phyloP scores from a whole-genome alignment of 2,888 invertebrate species.

The Azorinus chamasolen region DNA sequence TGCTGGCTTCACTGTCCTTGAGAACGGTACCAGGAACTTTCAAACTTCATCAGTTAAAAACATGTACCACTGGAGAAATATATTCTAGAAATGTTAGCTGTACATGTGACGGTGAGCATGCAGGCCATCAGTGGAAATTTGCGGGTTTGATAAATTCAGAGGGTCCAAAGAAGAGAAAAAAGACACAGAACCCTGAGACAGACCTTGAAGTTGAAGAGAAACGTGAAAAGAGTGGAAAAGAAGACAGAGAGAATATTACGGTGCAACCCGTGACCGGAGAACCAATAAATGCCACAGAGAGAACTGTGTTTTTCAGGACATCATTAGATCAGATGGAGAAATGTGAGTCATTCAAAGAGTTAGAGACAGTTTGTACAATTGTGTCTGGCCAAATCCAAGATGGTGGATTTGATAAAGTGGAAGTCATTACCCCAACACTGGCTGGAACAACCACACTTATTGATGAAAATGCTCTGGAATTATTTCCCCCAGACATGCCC shows the following conservation, averaged over 20 bases:
- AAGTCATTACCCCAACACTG: not conserved
- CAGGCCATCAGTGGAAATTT: conserved; percentile 11
- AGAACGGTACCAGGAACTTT: conserved; percentile 12
- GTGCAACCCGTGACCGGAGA: too few species aligned
- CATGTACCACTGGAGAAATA: conserved; percentile 13
- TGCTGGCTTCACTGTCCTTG: not conserved
- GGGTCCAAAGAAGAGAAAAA: not conserved
- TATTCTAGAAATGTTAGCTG: conserved; percentile 55
- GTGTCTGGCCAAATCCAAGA: not conserved
- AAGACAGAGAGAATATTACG: not conserved
- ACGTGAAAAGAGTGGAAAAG: not conserved
- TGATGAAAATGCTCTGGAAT: conserved; percentile 2
- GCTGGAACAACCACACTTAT: not conserved
- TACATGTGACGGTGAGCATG: conserved; percentile 21
- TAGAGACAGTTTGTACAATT: conserved; percentile 1
- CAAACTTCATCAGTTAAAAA: conserved; percentile 45
- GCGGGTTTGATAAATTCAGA: not conserved
- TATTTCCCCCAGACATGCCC: not conserved
- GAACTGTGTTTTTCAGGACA: conserved; percentile 3
- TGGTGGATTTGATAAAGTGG: conserved; percentile 6
- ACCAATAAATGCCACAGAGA: not conserved
- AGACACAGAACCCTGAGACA: not conserved
- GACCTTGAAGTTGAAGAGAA: not conserved
- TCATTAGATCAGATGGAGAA: not conserved
- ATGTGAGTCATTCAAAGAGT: conserved; percentile 8